phyloP scores from a whole-genome alignment of 2,113 vertebrate species.

The Embiotoca jacksoni region DNA sequence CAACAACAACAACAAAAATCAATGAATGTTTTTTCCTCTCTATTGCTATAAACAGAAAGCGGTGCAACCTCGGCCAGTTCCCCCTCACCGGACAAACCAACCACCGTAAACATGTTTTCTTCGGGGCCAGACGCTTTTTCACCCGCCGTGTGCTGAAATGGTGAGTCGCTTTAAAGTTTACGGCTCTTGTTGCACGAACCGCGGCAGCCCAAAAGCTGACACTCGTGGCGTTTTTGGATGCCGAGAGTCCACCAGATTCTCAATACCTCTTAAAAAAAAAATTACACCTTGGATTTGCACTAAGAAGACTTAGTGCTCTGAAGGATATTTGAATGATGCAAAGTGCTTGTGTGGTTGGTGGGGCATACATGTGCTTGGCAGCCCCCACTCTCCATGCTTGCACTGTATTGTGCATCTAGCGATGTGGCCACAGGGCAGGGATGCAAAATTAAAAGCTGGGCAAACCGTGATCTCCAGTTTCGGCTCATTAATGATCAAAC shows the following conservation, averaged over 20 bases:
- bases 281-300: not conserved
- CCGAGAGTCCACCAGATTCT: not conserved
- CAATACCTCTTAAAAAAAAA: no score
- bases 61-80: not conserved
- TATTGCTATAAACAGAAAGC: not conserved
- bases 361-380: conserved; percentile 70
- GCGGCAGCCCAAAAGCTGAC: conserved; percentile 7
- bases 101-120: not conserved
- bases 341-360: conserved; percentile 45
- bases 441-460: not conserved
- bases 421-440: not conserved
- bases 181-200: conserved; percentile 44
- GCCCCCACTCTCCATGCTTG: conserved; percentile 45
- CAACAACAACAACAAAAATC: conserved; percentile 36
- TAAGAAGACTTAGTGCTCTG: not conserved
- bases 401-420: conserved; percentile 34
- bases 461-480: not conserved
- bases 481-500: not conserved
- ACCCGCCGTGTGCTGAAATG: conserved; percentile 75
- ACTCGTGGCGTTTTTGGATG: not conserved
- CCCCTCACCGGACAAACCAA: not conserved
- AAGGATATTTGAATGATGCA: conserved; percentile 21
- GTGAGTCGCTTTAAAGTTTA: conserved; percentile 78
- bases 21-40: conserved; percentile 22
- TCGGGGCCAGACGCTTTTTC: conserved; percentile 21